A percentile compares a stretch with the other conserved stretches of the same genome.
Conservation (phyloP, 1,140 invertebrate species). For the Apis dorsata region DNA sequence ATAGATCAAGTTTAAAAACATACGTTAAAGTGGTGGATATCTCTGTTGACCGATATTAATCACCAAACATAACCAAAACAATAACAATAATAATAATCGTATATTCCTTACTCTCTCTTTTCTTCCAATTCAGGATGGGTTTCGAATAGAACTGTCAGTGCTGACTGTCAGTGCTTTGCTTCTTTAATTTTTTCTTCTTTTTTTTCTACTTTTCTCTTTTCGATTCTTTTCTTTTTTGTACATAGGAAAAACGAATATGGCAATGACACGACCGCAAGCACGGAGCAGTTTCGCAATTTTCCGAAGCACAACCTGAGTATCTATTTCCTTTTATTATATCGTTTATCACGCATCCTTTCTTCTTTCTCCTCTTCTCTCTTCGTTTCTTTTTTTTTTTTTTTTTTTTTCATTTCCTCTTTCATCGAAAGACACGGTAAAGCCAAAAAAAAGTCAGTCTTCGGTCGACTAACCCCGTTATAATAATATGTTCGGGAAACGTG, state of each 20-base stretch:
- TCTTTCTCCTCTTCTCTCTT: background rate
- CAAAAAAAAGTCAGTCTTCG: constrained; percentile 59
- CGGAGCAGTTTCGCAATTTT: background rate
- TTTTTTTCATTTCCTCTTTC: constrained; percentile 8
- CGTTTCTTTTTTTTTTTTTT: background rate
- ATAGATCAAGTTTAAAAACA: background rate
- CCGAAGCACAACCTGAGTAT: constrained; percentile 4
- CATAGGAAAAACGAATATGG: background rate
- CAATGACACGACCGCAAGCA: background rate
- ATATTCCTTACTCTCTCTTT: background rate
- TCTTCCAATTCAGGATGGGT: background rate
- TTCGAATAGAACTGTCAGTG: background rate
- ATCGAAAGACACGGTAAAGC: constrained; percentile 57
- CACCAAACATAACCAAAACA: background rate
- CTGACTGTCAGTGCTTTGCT: background rate
- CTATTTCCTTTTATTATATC: background rate
- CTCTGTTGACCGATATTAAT: too few species aligned
- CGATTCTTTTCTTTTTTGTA: background rate
- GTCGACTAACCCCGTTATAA: constrained; percentile 35
- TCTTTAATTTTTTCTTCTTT: background rate
- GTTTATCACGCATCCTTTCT: background rate
- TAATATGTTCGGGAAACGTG: constrained; percentile 32
- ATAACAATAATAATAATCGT: background rate
- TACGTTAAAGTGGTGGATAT: background rate
- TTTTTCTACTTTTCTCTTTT: too few species aligned